Evolutionary conservation across 2,888 invertebrate species (phyloP).

Genomic region (Cremastinae sp.): DNA sequence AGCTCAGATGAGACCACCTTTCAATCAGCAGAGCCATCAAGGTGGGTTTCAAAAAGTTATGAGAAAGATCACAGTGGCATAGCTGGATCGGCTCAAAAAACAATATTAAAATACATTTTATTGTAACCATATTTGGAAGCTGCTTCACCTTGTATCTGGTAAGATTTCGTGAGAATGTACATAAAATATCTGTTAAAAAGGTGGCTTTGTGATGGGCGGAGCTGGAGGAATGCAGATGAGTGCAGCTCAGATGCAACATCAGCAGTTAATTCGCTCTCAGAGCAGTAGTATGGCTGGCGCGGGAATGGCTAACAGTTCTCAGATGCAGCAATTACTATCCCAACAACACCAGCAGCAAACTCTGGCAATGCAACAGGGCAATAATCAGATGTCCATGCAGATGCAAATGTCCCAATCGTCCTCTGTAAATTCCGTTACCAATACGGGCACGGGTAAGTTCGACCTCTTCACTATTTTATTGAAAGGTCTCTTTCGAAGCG

Average conservation of each 20-base stretch:
- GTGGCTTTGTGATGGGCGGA: constrained; percentile 78
- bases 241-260: constrained; percentile 81
- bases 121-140: no score
- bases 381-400: constrained; percentile 83
- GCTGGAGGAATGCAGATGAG: constrained; percentile 81
- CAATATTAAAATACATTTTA: no score
- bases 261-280: constrained; percentile 80
- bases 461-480: background rate
- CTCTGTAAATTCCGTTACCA: constrained; percentile 76
- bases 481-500: background rate
- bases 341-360: constrained; percentile 82
- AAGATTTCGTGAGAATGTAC: background rate
- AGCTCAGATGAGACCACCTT: constrained; percentile 79
- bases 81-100: no score
- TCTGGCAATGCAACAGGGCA: constrained; percentile 80
- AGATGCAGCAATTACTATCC: constrained; percentile 82
- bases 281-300: constrained; percentile 77
- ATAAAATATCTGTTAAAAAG: constrained; percentile 63
- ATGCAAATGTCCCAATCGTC: constrained; percentile 80
- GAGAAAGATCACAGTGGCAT: no score
- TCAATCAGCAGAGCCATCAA: constrained; percentile 81
- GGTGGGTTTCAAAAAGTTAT: constrained; percentile 68
- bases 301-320: constrained; percentile 76
- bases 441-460: constrained; percentile 78
- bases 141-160: no score